Base-by-base conservation (phyloP, 2,113 vertebrate species). In the Gymnobelideus leadbeateri region DNA sequence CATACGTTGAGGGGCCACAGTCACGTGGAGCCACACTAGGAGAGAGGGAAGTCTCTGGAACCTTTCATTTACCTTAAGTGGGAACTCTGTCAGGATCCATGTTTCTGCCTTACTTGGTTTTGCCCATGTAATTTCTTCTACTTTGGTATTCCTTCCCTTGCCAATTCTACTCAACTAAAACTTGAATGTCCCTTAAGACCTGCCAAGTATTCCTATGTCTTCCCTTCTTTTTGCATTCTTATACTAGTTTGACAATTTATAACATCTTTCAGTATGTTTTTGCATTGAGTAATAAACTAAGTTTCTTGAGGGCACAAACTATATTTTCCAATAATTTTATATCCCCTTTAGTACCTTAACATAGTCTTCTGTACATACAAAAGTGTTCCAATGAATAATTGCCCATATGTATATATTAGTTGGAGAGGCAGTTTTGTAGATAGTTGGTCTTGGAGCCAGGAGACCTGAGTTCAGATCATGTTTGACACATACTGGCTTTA, bases 111-210 rank as follows among this genome's bases (percentile, higher is more conserved):
- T 51, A 37, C 1, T 92, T 93, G 89, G 52, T 94, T 84, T 89
- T 61, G 11, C 55, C 53, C 26, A 21, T 91, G 54, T 28, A 84
- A n/a, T 93, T 94, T 23, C 46, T 93, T 94, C 77, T 93, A 28
- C 10, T 89, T 53, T 68, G 16, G 1, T 89, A 50, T 94, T 26
- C 37, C 57, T 28, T 95, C 16, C 37, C 57, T 28, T 89, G n/a
- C 21, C 84, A 89, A 43, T 37, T 19, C 52, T 91, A 11, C 92
- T 94, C n/a, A 23, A 11, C n/a, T 68, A 93, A 94, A 96, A 47
- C n/a, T 31, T 84, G 61, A 68, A 37, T 84, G 14, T 68, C 31
- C 12, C 61, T 37, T 68, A 68, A 68, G 61, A 68, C 3, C 14
- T 68, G 37, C 16, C 6, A 43, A 6, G 47, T 68, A 84, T 84